Conservation (phyloP, 2,797 vertebrate species). For the Molossus alvarezi region DNA sequence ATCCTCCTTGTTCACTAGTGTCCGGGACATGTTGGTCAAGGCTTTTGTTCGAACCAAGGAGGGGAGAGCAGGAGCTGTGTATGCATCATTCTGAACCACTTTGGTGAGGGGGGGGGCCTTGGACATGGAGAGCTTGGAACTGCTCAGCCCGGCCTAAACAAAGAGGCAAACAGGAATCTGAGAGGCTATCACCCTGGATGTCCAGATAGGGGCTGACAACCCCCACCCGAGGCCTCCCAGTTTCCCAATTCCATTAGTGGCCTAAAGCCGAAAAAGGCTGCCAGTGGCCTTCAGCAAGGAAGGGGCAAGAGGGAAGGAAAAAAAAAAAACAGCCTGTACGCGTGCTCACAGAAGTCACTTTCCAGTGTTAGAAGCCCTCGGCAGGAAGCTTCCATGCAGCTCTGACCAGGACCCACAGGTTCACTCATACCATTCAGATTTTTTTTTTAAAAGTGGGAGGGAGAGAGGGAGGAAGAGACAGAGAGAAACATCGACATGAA, state of each 20-base stretch:
- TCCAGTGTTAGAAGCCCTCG: not conserved
- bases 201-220: not conserved
- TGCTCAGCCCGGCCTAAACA: constrained; percentile 90
- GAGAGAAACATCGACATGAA: too few relatives aligned
- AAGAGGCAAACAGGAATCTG: constrained; percentile 64
- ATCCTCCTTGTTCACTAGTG: constrained; percentile 94
- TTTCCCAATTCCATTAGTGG: not conserved
- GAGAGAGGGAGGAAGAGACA: too few relatives aligned
- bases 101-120: constrained; percentile 95
- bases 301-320: not conserved
- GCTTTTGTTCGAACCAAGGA: constrained; percentile 89
- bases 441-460: not conserved
- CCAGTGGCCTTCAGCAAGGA: not conserved
- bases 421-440: not conserved
- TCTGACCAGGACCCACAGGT: not conserved
- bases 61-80: constrained; percentile 91
- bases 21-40: constrained; percentile 94
- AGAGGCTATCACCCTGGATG: not conserved
- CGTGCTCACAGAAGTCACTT: not conserved
- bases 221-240: not conserved
- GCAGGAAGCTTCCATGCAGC: not conserved
- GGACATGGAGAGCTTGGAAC: constrained; percentile 93
- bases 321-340: not conserved
- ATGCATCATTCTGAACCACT: constrained; percentile 98
- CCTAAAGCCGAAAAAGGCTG: not conserved